Percentiles rank a stretch among this genome's conserved stretches.
These are phyloP conservation scores for Paramisgurnus dabryanus DNA, from an alignment of 2,113 vertebrate genomes.

Conservation along the genomic window DNA sequence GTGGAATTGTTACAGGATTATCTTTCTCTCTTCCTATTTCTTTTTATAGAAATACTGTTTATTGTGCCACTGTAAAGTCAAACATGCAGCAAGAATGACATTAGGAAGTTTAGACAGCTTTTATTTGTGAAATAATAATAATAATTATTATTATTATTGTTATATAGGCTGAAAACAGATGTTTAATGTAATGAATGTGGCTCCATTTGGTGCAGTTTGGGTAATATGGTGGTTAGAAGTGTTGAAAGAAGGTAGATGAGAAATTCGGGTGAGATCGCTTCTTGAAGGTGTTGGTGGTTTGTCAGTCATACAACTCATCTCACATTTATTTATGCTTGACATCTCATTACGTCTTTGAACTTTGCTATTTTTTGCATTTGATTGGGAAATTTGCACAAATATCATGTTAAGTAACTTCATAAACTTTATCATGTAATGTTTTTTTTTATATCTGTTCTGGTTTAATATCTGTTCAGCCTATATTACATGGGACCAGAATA, in stretches of 20 bases:
- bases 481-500: background rate
- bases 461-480: background rate
- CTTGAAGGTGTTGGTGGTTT: background rate
- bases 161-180: background rate
- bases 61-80: background rate
- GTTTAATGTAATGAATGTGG: background rate
- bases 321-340: background rate
- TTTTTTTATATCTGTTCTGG: background rate
- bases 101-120: background rate
- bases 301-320: background rate
- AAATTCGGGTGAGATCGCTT: background rate
- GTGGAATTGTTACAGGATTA: background rate
- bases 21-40: background rate
- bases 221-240: conserved; percentile 3
- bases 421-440: no score
- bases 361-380: no score
- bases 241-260: conserved; percentile 5
- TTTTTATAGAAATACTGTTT: background rate
- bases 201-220: background rate
- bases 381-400: background rate
- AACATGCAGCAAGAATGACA: background rate
- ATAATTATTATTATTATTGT: no score
- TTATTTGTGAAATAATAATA: background rate
- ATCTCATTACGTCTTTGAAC: no score
- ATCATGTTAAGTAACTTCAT: background rate